Evolutionary conservation across 2,113 vertebrate species (phyloP), one percentile per base, ranked within the genome.

Genomic region (Murina feae): DNA sequence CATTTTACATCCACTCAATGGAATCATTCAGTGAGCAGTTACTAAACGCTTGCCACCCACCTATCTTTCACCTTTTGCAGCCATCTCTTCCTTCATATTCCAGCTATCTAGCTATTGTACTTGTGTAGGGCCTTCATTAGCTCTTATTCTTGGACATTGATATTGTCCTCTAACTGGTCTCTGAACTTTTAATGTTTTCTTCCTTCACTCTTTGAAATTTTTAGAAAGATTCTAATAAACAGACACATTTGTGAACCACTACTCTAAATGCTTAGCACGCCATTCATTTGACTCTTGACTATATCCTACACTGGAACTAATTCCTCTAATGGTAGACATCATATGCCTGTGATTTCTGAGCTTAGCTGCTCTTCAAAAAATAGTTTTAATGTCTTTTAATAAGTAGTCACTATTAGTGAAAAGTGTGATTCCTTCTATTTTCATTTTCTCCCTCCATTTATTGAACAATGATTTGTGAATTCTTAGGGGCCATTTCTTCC

Each of bases 281-380:
- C 47, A 68, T 66, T 95, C 76, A 91, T 92, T 90, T 92, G 55
- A 75, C 37, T 65, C 25, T 90, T 69, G 89, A 80, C 91, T 69
- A 74, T 4, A 86, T 37, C 53, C 37, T 60, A 42, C 12, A 10
- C 44, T 55, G 53, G 74, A 79, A 94, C 32, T 37, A 32, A 91
- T 65, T 82, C 44, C 23, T 51, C 93, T 79, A 83, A 89, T 20
- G 53, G 14, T 30, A 71, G 37, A 28, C 58, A 85, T 47, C 4
- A 35, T 35, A 20, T 1, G 23, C 28, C 75, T 81, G 14, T 80
- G 91, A 91, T 76, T 84, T 93, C 44, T 95, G 76, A 94, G 75
- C 49, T 90, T 72, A 90, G 39, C 30, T 87, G 58, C 23, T 75
- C 58, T 93, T 89, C 28, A 87, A 90, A 86, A 90, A 74, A 68